Conservation (phyloP, 2,797 vertebrate genomes). For the Acipenser oxyrinchus region DNA sequence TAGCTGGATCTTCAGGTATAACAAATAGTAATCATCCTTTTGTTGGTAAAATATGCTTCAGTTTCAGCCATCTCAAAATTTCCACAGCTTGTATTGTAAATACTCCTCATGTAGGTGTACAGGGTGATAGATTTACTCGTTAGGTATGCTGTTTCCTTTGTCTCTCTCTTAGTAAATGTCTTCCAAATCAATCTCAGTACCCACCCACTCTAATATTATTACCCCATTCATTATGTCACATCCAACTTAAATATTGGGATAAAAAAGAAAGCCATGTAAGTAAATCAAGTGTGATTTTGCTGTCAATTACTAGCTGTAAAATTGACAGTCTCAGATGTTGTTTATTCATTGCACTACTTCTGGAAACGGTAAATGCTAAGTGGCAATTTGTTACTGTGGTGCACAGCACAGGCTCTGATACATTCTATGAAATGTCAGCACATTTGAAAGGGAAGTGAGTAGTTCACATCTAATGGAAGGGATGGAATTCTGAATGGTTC, state of each 20-base stretch:
- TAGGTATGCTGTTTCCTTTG: constrained; percentile 12
- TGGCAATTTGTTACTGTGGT: background rate
- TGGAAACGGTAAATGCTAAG: constrained; percentile 1
- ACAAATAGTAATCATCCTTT: too few relatives aligned
- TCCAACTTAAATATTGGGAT: constrained; percentile 12
- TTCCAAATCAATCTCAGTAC: constrained; percentile 29
- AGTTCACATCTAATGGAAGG: too few relatives aligned
- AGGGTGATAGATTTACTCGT: constrained; percentile 11
- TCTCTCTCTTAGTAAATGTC: constrained; percentile 25
- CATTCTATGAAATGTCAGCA: too few relatives aligned
- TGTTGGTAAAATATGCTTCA: too few relatives aligned
- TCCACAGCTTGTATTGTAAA: constrained; percentile 10
- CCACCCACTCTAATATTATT: constrained; percentile 17
- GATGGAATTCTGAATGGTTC: too few relatives aligned
- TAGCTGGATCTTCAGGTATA: too few relatives aligned
- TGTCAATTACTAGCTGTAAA: constrained; percentile 17
- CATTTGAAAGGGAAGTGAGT: too few relatives aligned
- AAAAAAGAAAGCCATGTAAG: constrained; percentile 24
- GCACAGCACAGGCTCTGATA: too few relatives aligned
- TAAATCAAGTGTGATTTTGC: constrained; percentile 29
- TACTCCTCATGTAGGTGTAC: background rate
- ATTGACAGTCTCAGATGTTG: constrained; percentile 4
- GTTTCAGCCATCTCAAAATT: too few relatives aligned
- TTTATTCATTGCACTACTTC: constrained; percentile 5
- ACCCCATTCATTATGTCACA: constrained; percentile 14